These are phyloP conservation scores for Prionchulus punctatus DNA, from an alignment of 2,888 invertebrate genomes.

Conservation along the genomic window DNA sequence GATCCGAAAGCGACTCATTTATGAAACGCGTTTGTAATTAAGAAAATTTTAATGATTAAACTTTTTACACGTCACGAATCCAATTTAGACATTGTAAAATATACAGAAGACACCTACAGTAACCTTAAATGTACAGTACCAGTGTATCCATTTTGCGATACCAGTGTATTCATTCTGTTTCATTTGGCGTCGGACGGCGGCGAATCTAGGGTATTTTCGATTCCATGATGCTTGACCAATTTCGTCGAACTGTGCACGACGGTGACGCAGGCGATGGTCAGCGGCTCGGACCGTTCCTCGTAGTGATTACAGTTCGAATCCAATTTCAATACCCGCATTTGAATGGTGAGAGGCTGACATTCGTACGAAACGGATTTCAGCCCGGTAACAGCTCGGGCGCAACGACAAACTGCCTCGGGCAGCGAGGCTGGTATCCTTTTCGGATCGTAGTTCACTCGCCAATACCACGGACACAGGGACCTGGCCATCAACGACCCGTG, in stretches of 20 bases:
- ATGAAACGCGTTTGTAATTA: too few relatives aligned
- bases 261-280: neutral
- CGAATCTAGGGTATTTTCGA: too few relatives aligned
- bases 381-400: neutral
- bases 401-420: conserved; percentile 6
- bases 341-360: conserved; percentile 1
- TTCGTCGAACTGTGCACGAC: neutral
- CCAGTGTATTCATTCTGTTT: too few relatives aligned
- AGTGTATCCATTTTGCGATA: too few relatives aligned
- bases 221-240: neutral
- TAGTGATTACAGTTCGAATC: neutral
- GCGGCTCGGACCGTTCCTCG: neutral
- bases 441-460: conserved; percentile 3
- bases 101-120: too few relatives aligned
- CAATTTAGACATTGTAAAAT: too few relatives aligned
- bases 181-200: too few relatives aligned
- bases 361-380: neutral
- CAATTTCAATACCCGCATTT: neutral
- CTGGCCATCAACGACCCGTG: neutral
- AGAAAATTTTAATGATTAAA: too few relatives aligned
- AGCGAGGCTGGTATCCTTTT: conserved; percentile 3
- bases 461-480: conserved; percentile 7
- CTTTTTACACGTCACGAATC: too few relatives aligned
- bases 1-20: too few relatives aligned
- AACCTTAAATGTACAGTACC: too few relatives aligned